Conservation (phyloP, 2,888 invertebrate genomes). For the Acronicta psi region DNA sequence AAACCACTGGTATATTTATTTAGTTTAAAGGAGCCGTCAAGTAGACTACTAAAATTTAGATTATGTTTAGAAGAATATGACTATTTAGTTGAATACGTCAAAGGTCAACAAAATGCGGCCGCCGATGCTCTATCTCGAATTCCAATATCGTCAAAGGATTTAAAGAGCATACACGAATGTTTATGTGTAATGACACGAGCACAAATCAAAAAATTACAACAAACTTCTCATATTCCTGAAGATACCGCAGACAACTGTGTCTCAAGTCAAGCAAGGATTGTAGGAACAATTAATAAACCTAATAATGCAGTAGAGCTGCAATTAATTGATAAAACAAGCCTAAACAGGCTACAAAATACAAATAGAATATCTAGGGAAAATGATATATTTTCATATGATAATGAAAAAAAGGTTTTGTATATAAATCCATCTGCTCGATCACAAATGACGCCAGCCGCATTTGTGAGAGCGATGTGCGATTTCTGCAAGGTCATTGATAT, state of each 20-base stretch:
- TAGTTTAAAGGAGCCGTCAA: slow-evolving; percentile 1
- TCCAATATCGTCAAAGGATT: not conserved
- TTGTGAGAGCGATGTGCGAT: slow-evolving; percentile 6
- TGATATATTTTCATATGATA: not conserved
- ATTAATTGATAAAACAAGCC: not conserved
- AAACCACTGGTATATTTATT: slow-evolving; percentile 1
- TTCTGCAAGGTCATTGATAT: no score
- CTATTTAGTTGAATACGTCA: not conserved
- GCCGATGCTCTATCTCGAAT: not conserved
- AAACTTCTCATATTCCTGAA: not conserved
- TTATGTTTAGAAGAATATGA: not conserved
- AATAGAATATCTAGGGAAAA: not conserved
- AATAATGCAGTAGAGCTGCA: not conserved
- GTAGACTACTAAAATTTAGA: slow-evolving; percentile 2
- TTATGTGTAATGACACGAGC: not conserved
- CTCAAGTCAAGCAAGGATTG: not conserved
- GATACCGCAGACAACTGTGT: no score
- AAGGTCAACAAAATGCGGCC: not conserved
- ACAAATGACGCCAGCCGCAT: slow-evolving; percentile 4
- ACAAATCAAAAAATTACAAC: not conserved
- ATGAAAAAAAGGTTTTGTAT: not conserved
- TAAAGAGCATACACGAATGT: not conserved
- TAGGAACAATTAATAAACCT: not conserved
- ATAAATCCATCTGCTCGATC: not conserved
- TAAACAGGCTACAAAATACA: not conserved